Evolutionary conservation across 1,140 invertebrate genomes (phyloP).

Genomic region (Solenopsis invicta): DNA sequence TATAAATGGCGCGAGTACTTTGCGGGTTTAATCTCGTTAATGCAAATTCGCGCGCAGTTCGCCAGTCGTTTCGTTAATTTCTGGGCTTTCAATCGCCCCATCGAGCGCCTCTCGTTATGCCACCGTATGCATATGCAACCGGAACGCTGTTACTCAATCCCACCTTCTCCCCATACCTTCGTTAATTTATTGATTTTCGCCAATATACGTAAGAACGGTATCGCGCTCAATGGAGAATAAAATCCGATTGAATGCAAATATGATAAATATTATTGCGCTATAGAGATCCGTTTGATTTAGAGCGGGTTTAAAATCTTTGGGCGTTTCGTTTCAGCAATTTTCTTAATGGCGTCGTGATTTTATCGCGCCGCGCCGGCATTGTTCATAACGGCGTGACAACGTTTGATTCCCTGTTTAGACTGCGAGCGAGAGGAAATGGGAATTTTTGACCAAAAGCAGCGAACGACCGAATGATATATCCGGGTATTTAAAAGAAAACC

Average conservation of each 20-base stretch:
- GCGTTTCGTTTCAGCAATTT: neutral
- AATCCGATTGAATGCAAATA: slow-evolving; percentile 30
- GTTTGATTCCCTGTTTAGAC: neutral
- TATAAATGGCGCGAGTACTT: slow-evolving; percentile 59
- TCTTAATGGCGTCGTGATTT: neutral
- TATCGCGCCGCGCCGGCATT: neutral
- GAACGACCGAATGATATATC: neutral
- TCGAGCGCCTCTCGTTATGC: slow-evolving; percentile 63
- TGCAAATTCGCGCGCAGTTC: slow-evolving; percentile 56
- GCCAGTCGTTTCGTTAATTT: slow-evolving; percentile 71
- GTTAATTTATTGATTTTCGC: slow-evolving; percentile 32
- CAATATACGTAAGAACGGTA: slow-evolving; percentile 14
- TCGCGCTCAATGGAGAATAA: slow-evolving; percentile 49
- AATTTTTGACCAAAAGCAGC: neutral
- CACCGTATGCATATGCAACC: slow-evolving; percentile 42
- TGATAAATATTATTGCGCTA: neutral
- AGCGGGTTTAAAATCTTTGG: neutral
- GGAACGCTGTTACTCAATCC: slow-evolving; percentile 16
- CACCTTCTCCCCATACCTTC: slow-evolving; percentile 21
- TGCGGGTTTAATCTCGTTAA: slow-evolving; percentile 73
- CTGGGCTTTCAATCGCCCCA: slow-evolving; percentile 68
- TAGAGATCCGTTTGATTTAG: neutral
- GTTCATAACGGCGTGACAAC: neutral
- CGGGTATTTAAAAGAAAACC: slow-evolving; percentile 41
- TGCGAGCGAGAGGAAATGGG: too few species aligned